These are phyloP conservation scores for Actinemys pallida DNA, from an alignment of 2,113 vertebrate genomes.

Conservation along the genomic window DNA sequence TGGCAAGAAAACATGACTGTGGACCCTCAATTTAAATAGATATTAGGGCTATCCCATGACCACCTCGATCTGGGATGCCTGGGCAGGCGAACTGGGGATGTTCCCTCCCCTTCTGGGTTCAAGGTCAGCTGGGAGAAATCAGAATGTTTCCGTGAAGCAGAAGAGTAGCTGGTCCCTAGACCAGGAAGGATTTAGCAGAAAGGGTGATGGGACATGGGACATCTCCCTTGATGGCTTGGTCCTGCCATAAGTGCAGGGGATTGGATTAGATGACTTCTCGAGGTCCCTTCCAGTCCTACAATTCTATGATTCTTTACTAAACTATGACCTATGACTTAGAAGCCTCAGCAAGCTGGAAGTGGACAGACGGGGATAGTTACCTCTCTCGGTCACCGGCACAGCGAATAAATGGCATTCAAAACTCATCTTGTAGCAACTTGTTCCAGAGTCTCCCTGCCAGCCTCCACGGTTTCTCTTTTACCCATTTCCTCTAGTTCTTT, in stretches of 20 bases:
- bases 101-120: background rate
- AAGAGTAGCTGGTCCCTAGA: background rate
- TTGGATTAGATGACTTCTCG: too few species aligned
- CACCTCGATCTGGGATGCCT: background rate
- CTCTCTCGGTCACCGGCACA: background rate
- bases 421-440: background rate
- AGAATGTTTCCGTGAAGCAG: background rate
- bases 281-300: too few species aligned
- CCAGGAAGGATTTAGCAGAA: background rate
- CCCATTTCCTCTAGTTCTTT: background rate
- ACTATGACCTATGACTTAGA: background rate
- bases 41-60: background rate
- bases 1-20: background rate
- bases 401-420: background rate
- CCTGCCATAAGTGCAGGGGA: too few species aligned
- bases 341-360: background rate
- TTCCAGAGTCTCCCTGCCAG: background rate
- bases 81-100: background rate
- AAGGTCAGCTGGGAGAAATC: background rate
- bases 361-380: fast-evolving
- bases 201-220: background rate
- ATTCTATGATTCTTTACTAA: background rate
- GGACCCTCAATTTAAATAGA: background rate
- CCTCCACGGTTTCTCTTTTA: background rate
- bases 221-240: too few species aligned